Evolutionary conservation across 2,888 invertebrate genomes (phyloP).

Genomic region (Leistus spinibarbis): DNA sequence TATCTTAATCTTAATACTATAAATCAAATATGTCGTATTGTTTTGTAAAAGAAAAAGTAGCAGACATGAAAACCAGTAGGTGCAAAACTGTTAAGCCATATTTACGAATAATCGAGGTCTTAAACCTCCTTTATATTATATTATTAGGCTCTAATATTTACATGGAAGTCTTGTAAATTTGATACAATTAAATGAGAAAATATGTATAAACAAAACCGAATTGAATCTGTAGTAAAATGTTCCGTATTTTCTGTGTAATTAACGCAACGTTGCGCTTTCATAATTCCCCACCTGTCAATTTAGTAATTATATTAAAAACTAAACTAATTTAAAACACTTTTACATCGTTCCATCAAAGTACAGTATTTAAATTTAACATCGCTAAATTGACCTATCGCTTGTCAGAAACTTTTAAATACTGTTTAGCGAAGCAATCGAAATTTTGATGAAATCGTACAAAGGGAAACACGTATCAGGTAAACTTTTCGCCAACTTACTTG

Average conservation of each 20-base stretch:
- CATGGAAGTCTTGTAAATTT: too few species aligned
- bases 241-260: not conserved
- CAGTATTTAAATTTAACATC: not conserved
- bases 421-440: not conserved
- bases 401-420: not conserved
- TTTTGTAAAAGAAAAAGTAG: not conserved
- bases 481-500: conserved; percentile 82
- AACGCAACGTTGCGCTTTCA: not conserved
- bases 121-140: too few species aligned
- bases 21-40: not conserved
- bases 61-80: not conserved
- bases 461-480: not conserved
- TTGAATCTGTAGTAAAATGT: too few species aligned
- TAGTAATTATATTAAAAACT: too few species aligned
- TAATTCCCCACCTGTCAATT: not conserved
- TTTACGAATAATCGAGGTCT: not conserved
- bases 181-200: too few species aligned
- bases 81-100: not conserved
- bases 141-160: too few species aligned
- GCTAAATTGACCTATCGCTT: not conserved
- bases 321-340: not conserved
- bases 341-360: not conserved
- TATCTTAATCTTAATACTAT: not conserved
- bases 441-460: not conserved
- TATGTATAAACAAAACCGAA: too few species aligned